Evolutionary conservation across 53 echinoderm and acorn worm species (phyloP), one percentile per base, ranked within the genome.

Genomic region (Mesocentrotus franciscanus): DNA sequence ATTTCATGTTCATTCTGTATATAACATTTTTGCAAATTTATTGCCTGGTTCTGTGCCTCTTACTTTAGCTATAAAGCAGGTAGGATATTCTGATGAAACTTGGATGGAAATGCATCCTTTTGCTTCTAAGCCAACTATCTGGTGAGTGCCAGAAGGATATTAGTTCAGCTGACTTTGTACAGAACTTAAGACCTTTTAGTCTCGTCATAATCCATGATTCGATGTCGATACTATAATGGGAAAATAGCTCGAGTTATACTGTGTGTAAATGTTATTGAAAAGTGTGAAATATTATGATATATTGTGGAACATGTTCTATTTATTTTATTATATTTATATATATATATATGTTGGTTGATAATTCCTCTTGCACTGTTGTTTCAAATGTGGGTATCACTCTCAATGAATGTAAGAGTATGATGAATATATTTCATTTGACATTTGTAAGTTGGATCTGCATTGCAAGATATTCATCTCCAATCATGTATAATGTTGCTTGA

Each of bases 1-100:
- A 42, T 81, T 81, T 81, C 81, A 3, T 81, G 81, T 39, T 8
- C 16, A 81, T 9, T 42, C 39, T 81, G 81, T 81, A 81, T 39
- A 76, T 76, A 81, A 17, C 42, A 39, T 36, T 11, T 81, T 36
- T 81, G 16, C 17, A 17, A 81, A 29, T 42, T 39, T 39, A 39
- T 81, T 81, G 81, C 81, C 81, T 9, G 18, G 36, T 81, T 81
- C 81, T 22, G 81, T 81, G 81, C 81, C 81, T 81, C 81, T 39
- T 81, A 81, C 33, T 81, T 36, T 81, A 81, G 81, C 42, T 36
- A 36, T 18, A 42, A 81, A 81, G 81, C 36, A 33, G 76, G 14
- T 76, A 42, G 81, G 17, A 36, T 20, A 81, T 42, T 81, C 81
- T 33, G 34, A 78, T 5, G 35, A 33, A 35, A 32, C 26, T 78